Evolutionary conservation across 2,797 vertebrate species (phyloP).

Genomic region (Tamandua tetradactyla): DNA sequence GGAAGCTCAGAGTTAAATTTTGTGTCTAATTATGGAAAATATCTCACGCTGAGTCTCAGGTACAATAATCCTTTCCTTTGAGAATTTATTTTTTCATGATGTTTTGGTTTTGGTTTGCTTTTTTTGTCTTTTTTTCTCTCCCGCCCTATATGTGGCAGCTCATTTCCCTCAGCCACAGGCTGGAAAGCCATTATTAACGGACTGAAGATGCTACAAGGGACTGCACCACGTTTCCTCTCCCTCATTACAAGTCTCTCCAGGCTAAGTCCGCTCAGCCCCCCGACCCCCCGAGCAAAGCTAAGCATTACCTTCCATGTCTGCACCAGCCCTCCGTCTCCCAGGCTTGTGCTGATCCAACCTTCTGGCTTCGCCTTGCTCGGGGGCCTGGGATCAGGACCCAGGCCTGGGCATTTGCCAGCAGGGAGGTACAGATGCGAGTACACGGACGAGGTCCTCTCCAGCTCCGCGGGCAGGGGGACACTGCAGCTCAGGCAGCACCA

Average conservation of each 20-base stretch:
- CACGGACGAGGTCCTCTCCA: slow-evolving; percentile 72
- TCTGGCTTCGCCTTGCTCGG: slow-evolving; percentile 42
- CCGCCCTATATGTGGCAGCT: accelerated
- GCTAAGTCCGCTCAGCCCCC: neutral
- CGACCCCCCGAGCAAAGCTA: neutral
- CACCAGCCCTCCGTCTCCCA: slow-evolving; percentile 59
- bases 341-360: slow-evolving; percentile 29
- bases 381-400: neutral
- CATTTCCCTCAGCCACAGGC: neutral
- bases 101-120: neutral
- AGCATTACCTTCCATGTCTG: slow-evolving; percentile 79
- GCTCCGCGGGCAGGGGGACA: slow-evolving; percentile 82
- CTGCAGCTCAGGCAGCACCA: slow-evolving; percentile 87
- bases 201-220: accelerated
- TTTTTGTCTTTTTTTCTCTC: neutral
- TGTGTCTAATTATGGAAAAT: neutral
- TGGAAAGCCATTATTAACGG: accelerated
- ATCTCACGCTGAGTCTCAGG: neutral
- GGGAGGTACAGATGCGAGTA: slow-evolving; percentile 62
- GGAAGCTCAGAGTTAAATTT: neutral
- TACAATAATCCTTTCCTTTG: neutral
- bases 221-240: neutral
- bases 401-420: neutral
- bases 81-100: neutral
- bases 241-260: neutral